Evolutionary conservation across 92 coral and sea anemone species (phyloP).

Genomic region (Muricea muricata): DNA sequence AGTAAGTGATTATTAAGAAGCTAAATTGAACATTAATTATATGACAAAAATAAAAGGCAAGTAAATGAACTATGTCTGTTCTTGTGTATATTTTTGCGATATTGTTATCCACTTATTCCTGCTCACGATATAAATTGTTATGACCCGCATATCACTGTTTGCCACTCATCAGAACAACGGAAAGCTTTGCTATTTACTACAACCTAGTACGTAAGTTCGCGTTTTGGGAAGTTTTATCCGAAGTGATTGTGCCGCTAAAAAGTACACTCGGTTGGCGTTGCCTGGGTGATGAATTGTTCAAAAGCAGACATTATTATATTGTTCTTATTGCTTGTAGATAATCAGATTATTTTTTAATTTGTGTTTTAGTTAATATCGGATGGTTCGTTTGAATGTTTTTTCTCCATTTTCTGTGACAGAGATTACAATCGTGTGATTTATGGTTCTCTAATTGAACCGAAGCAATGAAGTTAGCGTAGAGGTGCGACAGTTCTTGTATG

Average conservation of each 20-base stretch:
- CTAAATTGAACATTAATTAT: too few relatives aligned
- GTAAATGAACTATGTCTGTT: neutral
- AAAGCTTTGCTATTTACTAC: neutral
- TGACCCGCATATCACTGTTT: neutral
- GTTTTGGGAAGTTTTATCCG: neutral
- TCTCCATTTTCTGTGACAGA: neutral
- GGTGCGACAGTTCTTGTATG: too few relatives aligned
- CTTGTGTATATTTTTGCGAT: too few relatives aligned
- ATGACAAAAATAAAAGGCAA: neutral
- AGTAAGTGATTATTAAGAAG: too few relatives aligned
- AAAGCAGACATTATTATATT: neutral
- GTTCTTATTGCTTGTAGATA: neutral
- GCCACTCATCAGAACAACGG: neutral
- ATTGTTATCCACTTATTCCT: too few relatives aligned
- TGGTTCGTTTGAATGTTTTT: neutral
- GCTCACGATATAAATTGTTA: too few relatives aligned
- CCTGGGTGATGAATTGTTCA: neutral
- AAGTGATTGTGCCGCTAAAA: neutral
- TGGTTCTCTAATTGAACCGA: too few relatives aligned
- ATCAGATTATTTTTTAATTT: neutral
- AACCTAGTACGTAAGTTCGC: neutral
- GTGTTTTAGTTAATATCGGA: neutral
- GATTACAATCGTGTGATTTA: neutral
- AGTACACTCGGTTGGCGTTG: neutral
- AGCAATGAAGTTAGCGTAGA: too few relatives aligned